Base-by-base conservation (phyloP, 2,797 vertebrate species). In the Epinephelus coioides region DNA sequence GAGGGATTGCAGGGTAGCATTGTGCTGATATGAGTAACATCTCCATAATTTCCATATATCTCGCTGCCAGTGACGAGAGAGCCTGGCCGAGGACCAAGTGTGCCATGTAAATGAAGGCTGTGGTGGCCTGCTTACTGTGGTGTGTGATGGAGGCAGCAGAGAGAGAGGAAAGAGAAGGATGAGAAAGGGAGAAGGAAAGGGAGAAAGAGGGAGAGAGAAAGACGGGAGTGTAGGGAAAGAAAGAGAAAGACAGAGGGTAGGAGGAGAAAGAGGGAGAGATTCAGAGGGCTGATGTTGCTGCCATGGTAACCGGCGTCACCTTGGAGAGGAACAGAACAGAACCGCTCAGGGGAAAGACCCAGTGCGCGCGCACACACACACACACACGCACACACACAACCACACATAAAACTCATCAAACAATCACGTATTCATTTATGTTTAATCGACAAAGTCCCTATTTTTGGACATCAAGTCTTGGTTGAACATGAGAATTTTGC, bases 251-350 rank as follows among this genome's bases (percentile, higher is more conserved):
- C 55, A 53, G 63, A 79, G 69, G 63, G 67, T 17, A 84, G 79
- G 49, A 87, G 78, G 76, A 86, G 74, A 21, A 59, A 71, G 62
- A 72, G 49, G 86, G 80, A 82, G 82, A 79, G 86, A 90, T 88
- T 86, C 82, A 84, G 88, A 83, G 90, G 85, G 90, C 89, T 92
- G 89, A 91, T 90, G 90, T 87, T 92, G 93, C 93, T 94, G 84
- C 93, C 91, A 94, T 94, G 93, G 93, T 89, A 93, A 94, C 92
- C 49, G 17, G 86, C 85, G 76, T 93, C 93, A 93, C 91, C 91
- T 91, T 88, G 88, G 88, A 90, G 88, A 89, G 84, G 85, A 91
- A 84, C 89, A 69, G 88, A 90, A 90, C 90, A 90, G 91, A 90
- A 93, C 92, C 79, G 76, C 92, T 92, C 82, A 85, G 87, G 90